Evolutionary conservation across 2,797 vertebrate genomes (phyloP).

Genomic region (Epinephelus coioides): DNA sequence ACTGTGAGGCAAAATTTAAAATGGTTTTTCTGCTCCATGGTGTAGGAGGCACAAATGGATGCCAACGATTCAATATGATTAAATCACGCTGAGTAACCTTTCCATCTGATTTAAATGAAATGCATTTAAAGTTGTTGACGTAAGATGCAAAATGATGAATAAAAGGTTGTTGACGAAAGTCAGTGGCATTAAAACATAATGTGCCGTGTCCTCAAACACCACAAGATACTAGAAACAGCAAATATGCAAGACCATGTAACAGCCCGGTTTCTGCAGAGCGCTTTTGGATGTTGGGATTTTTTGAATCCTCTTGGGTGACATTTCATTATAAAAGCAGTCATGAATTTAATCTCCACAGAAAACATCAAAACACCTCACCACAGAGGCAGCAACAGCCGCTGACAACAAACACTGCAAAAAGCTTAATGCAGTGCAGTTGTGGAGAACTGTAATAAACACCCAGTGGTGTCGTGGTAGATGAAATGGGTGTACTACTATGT

Average conservation of each 20-base stretch:
- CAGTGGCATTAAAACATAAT: neutral
- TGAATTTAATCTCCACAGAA: conserved; percentile 32
- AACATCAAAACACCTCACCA: conserved; percentile 35
- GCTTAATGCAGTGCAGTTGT: neutral
- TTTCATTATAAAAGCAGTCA: conserved; percentile 38
- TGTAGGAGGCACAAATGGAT: conserved; percentile 27
- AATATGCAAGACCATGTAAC: neutral
- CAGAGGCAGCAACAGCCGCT: conserved; percentile 18
- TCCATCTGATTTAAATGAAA: conserved; percentile 38
- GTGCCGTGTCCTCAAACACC: neutral
- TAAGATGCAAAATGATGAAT: conserved; percentile 51
- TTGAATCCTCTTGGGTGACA: conserved; percentile 27
- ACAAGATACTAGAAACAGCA: neutral
- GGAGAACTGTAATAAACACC: neutral
- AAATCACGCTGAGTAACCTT: conserved; percentile 34
- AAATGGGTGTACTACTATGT: no score
- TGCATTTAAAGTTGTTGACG: conserved; percentile 20
- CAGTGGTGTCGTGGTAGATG: no score
- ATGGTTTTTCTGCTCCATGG: conserved; percentile 48
- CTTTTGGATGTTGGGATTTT: conserved; percentile 15
- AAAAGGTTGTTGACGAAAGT: neutral
- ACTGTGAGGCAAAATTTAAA: conserved; percentile 30
- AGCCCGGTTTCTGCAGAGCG: conserved; percentile 11
- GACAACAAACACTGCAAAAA: conserved; percentile 34
- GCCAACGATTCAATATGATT: conserved; percentile 43